Evolutionary conservation across 2,113 vertebrate genomes (phyloP), one percentile per base, ranked within the genome.

Genomic region (Miniopterus natalensis): DNA sequence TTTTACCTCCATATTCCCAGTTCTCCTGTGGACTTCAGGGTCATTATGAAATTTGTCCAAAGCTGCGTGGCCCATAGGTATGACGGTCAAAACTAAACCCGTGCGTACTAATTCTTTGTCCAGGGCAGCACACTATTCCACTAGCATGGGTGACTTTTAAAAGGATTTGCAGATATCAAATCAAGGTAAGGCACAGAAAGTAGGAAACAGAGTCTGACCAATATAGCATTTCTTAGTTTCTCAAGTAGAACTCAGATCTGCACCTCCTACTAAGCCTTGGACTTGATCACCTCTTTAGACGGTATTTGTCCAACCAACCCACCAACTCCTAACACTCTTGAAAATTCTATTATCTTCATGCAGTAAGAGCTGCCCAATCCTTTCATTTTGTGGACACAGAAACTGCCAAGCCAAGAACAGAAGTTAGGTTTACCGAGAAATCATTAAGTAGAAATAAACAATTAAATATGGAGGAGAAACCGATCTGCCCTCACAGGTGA

Each of bases 391-490:
- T 27, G 92, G 53, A 63, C 23, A 55, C 0, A 0, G 53, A 94
- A 78, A 80, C 57, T 12, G 45, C 23, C 53, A 63, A 80, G 79
- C 17, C 40, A 78, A 86, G 9, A 36, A 77, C 15, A 78, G 68
- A 89, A 42, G 78, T 55, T 74, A n/a, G 25, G 14, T 59, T 81
- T 89, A 57, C 23, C 5, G 13, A 55, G 40, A 84, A 20, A 49
- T 63, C 36, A 68, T 63, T 83, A 55, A 45, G 31, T 8, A 71
- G 20, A 92, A 93, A 92, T 18, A 63, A 63, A 36, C 70, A 79
- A 70, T 53, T 80, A 93, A 79, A 53, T n/a, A 75, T 15, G 8
- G 27, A 45, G 53, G 27, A 75, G 86, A 73, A 45, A 59, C 5
- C 25, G 42, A 47, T 53, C 40, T 63, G 5, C 25, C 36, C 49